Evolutionary conservation across 1,140 invertebrate species (phyloP), one percentile per base, ranked within the genome.

Genomic region (Steinernema feltiae): DNA sequence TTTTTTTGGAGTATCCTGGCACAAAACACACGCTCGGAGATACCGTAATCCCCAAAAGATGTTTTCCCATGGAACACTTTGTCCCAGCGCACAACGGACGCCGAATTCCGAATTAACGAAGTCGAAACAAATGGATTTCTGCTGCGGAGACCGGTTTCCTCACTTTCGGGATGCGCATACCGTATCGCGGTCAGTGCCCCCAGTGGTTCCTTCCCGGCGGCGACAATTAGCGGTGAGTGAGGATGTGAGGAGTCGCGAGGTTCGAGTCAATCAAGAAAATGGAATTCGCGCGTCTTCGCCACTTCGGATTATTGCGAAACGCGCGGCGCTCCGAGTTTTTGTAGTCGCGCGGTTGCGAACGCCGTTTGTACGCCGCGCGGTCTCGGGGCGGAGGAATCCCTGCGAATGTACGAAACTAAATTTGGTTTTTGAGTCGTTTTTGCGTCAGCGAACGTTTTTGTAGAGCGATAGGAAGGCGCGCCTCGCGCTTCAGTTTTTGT

Each of bases 231-330:
- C 24, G 53, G 18, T 7, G 53, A 63, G 53, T 63, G 53, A 63
- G 53, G 53, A 15, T n/a, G n/a, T n/a, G n/a, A n/a, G n/a, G n/a
- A n/a, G n/a, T n/a, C n/a, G 53, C 53, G 53, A 63, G 53, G 53
- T 63, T 63, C 53, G 53, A 63, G 53, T 63, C 53, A 63, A 63
- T 63, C 53, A 63, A 63, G 53, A 27, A 63, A 63, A 63, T 63
- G 53, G 53, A 27, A 7, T 21, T 63, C 53, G 53, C 53, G 12
- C 24, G 3, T 63, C 24, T 15, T 7, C 24, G 12, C 53, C 53
- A 27, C 53, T n/a, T 7, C 7, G 7, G 7, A 21, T 15, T 63
- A 63, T 63, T 63, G 53, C 53, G 53, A 15, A 63, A 63, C 24
- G 7, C n/a, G n/a, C n/a, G 24, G 24, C 24, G 53, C 53, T 7